Base-by-base conservation (phyloP, 2,888 invertebrate genomes). In the Theretra japonica region DNA sequence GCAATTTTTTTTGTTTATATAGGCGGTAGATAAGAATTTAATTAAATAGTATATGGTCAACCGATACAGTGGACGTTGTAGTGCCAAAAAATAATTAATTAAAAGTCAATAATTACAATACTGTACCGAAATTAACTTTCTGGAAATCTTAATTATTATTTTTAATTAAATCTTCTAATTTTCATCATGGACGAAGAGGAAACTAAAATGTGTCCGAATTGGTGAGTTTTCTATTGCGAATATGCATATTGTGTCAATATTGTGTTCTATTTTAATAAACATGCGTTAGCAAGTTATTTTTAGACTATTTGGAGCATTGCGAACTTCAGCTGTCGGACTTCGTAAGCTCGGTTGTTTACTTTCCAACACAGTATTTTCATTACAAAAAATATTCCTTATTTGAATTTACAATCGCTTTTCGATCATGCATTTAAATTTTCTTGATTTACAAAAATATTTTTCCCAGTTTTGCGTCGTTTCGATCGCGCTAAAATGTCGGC, bases 191-290 rank as follows among this genome's bases (percentile, higher is more conserved):
- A 92, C 58, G 91, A 90, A 77, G 86, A 86, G 48, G 94, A 92
- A 77, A 87, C 88, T 58, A 91, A 92, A 82, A 84, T 86, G 72
- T 95, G 95, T 82, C 87, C 88, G 53, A 95, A 95, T 86, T 95
- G 95, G 95, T 95, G 79, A 94, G 95, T 88, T 79, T 65, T 65
- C 70, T 74, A 71, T 72, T 73, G 70, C 71, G 75, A 76, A 76
- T n/a, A 73, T 80, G 77, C 78, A 76, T 79, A 79, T 88, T 90
- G 87, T 88, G 86, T 88, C 89, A 90, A 90, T 88, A 89, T 86
- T 86, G 77, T 84, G 83, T 86, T 86, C 90, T 93, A 93, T 92
- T 93, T 91, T 81, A 86, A 88, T 80, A 82, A 80, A 82, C 86
- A 82, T 88, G 88, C 87, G 90, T 88, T 90, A 83, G 82, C 81